Evolutionary conservation across 2,113 vertebrate genomes (phyloP).

Genomic region (Podarcis muralis): DNA sequence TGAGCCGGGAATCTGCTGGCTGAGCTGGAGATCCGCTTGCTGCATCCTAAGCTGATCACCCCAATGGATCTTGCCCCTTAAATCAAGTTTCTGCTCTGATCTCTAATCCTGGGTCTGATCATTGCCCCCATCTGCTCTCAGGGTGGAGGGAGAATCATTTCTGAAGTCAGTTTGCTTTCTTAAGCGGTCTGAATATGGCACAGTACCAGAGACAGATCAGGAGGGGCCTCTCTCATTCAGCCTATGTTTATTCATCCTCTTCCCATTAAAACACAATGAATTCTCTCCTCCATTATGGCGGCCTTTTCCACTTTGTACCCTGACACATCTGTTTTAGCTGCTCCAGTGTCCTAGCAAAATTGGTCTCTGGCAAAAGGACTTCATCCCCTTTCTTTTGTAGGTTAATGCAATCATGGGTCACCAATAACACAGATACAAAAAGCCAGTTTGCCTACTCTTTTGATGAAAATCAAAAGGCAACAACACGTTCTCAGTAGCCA

Average conservation of each 20-base stretch:
- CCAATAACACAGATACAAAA: background rate
- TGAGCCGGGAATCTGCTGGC: too few relatives aligned
- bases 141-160: background rate
- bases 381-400: constrained; percentile 1
- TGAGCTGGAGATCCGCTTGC: too few relatives aligned
- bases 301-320: constrained; percentile 2
- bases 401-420: background rate
- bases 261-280: constrained; percentile 25
- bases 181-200: background rate
- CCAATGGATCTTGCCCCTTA: too few relatives aligned
- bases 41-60: too few relatives aligned
- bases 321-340: constrained; percentile 25
- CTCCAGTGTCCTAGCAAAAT: background rate
- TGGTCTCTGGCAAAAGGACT: background rate
- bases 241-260: background rate
- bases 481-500: background rate
- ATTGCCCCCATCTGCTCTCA: constrained; percentile 12
- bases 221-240: background rate
- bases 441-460: background rate
- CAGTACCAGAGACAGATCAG: constrained; percentile 12
- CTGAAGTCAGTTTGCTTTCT: background rate
- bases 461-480: constrained; percentile 20
- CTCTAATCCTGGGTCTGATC: background rate
- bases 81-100: too few relatives aligned
- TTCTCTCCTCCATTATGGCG: background rate